Base-by-base conservation (phyloP, 2,888 invertebrate species). In the Nephrotoma appendiculata region DNA sequence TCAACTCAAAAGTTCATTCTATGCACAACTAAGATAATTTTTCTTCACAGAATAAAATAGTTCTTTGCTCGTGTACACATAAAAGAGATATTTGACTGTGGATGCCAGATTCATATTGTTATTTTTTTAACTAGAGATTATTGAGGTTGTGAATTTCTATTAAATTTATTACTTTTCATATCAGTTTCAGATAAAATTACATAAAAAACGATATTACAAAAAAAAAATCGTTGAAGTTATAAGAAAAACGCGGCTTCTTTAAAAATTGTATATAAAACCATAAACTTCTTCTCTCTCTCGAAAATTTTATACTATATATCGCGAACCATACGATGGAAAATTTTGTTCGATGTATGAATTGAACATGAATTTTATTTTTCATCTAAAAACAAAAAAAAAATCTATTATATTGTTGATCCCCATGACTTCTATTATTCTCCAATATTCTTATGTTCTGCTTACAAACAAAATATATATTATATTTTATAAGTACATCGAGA, bases 381-480 rank as follows among this genome's bases (percentile, higher is more conserved):
- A 71, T 71, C 71, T 71, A 57, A 15, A 57, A 71, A 71, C 71
- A 71, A 71, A 71, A 44, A 19, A 71, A 71, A 71, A 71, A 71
- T 71, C 71, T 71, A 71, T 71, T 71, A 71, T 71, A 71, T 71
- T 84, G 84, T 41, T 84, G 84, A 84, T 84, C 84, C 84, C 84
- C 84, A 84, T 84, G 84, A 84, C 84, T 84, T 84, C 84, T 84
- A 84, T 84, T 84, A 84, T 84, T 84, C 84, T 84, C 84, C 84
- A 71, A 71, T 71, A 71, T 71, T 71, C 71, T 71, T 71, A 71
- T 19, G 31, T 19, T 71, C 31, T 9, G 19, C 71, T 31, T 71
- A 71, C 31, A 71, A 57, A 57, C 52, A 57, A 57, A 57, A 15
- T 71, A 71, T 71, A 52, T 52, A 52, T 52, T 31, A 71, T 71